Conservation (phyloP, 2,797 vertebrate genomes). For the Lacerta viridis region DNA sequence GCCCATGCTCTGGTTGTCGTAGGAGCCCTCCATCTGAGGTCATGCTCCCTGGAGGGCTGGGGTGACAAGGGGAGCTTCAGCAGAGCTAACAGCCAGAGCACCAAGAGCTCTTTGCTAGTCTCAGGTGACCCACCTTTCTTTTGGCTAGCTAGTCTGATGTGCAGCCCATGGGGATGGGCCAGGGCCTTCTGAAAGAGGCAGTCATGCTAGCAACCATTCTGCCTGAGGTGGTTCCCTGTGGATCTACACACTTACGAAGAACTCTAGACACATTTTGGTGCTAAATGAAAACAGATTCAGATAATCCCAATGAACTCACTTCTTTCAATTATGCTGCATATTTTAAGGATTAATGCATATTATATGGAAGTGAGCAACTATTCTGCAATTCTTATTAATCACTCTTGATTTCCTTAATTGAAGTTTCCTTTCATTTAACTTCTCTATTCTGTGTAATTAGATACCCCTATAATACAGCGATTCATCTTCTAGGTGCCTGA, state of each 20-base stretch:
- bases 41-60: too few relatives aligned
- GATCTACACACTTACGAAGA: neutral
- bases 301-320: neutral
- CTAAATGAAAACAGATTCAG: neutral
- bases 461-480: slow-evolving; percentile 40
- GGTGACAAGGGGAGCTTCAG: too few relatives aligned
- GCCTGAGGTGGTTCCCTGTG: too few relatives aligned
- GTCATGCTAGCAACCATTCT: too few relatives aligned
- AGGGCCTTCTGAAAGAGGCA: too few relatives aligned
- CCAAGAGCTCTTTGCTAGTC: too few relatives aligned
- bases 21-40: too few relatives aligned
- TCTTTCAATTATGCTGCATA: slow-evolving; percentile 3
- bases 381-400: neutral
- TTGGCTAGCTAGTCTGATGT: too few relatives aligned
- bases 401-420: slow-evolving; percentile 47
- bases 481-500: slow-evolving; percentile 50
- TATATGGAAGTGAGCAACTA: slow-evolving; percentile 28
- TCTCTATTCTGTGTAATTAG: slow-evolving; percentile 60
- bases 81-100: too few relatives aligned
- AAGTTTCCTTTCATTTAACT: slow-evolving; percentile 48
- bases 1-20: too few relatives aligned
- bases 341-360: neutral
- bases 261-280: neutral
- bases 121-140: too few relatives aligned
- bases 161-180: too few relatives aligned